Percentiles rank a stretch among this genome's conserved stretches.
Conservation (phyloP, 1,140 invertebrate species). For the Trichoplusia ni region DNA sequence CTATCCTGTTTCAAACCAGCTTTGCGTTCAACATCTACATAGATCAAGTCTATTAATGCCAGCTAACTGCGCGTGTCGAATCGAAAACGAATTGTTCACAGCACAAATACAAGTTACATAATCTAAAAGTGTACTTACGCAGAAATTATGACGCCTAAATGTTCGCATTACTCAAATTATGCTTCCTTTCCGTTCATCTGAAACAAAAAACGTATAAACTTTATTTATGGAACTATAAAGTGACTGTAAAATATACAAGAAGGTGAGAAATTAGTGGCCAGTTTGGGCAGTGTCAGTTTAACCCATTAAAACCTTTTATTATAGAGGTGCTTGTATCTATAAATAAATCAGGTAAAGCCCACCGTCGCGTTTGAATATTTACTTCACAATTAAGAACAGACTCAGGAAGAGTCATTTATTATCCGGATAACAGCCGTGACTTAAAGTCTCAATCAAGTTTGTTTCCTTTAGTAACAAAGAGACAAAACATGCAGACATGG, state of each 20-base stretch:
- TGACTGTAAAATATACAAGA: neutral
- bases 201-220: constrained; percentile 45
- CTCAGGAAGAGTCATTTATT: no score
- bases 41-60: constrained; percentile 27
- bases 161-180: constrained; percentile 68
- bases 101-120: constrained; percentile 15
- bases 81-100: constrained; percentile 28
- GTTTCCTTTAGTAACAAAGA: no score
- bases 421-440: no score
- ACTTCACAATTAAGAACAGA: no score
- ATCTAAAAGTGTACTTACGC: constrained; percentile 60
- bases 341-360: neutral
- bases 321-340: neutral
- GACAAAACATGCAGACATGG: no score
- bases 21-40: constrained; percentile 18
- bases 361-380: neutral
- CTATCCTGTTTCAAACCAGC: neutral
- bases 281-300: neutral
- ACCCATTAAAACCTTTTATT: neutral
- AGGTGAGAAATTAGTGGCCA: neutral
- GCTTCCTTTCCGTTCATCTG: constrained; percentile 56
- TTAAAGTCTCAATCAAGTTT: no score
- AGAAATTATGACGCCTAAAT: constrained; percentile 55
- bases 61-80: constrained; percentile 33
- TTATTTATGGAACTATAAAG: neutral